Evolutionary conservation across 2,113 vertebrate genomes (phyloP), one percentile per base, ranked within the genome.

Genomic region (Hystrix cristata): DNA sequence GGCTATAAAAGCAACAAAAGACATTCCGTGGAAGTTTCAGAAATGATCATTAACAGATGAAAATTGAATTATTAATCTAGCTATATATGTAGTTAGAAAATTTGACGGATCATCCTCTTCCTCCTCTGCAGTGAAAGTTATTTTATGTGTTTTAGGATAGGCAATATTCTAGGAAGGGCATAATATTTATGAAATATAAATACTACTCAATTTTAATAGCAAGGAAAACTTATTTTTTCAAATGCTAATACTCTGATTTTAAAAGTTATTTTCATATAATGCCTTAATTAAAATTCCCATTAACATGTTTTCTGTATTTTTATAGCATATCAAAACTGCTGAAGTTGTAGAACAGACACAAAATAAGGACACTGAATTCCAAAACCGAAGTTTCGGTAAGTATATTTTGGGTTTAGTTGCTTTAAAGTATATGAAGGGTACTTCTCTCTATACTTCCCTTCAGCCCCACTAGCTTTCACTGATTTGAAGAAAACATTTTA

Each of bases 321-420:
- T 97, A 46, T 48, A 99, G 98, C 53, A 16, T 65, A 72, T 79
- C 10, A 13, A 16, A 96, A 83, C 87, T 89, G 67, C 98, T 95
- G 81, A 97, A 67, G 46, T 71, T 90, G 7, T 78, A 48, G 92
- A 97, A 94, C 62, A 38, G 2, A 46, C 86, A n/a, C 86, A 93
- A 71, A 87, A 92, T 69, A 96, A 98, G 53, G 81, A 97, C 31
- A 43, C 0, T 88, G 46, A 53, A 76, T 62, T 38, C 15, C 62
- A 79, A 96, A 98, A 98, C 48, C 96, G 97, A 96, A 95, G 90
- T 93, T 95, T 86, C 92, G 98, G 98, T 97, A 98, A 98, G 98
- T 98, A 94, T n/a, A 87, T 98, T 86, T 9, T 79, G 81, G 11
- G 65, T 81, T 79, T 5, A 95, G 60, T 91, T 1, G 7, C 18